These are phyloP conservation scores for Hydrophis major DNA, from an alignment of 2,797 vertebrate genomes.

Conservation along the genomic window DNA sequence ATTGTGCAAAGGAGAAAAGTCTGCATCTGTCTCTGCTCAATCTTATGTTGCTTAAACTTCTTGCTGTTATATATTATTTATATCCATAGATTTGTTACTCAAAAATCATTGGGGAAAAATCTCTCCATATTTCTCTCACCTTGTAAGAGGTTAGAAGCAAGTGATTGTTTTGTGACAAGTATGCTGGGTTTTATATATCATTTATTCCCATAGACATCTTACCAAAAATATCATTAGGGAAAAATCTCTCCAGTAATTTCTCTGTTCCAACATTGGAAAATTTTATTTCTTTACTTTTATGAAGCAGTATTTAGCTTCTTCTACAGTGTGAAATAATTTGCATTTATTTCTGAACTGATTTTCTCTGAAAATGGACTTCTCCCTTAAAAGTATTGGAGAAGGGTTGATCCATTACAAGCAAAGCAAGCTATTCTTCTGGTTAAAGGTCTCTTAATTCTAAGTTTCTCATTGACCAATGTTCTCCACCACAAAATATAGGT, in stretches of 20 bases:
- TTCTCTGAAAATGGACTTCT: not conserved
- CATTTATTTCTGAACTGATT: too few relatives aligned
- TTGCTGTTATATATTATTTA: not conserved
- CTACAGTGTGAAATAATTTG: too few relatives aligned
- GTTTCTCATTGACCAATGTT: not conserved
- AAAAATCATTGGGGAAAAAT: not conserved
- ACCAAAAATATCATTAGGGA: not conserved
- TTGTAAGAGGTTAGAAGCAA: not conserved
- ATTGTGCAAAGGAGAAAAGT: too few relatives aligned
- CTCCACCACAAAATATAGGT: not conserved
- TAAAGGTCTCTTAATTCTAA: too few relatives aligned
- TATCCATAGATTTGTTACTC: not conserved
- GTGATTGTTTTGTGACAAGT: not conserved
- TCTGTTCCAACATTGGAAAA: not conserved
- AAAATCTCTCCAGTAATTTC: not conserved
- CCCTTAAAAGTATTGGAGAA: not conserved
- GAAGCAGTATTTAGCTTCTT: not conserved
- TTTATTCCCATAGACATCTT: not conserved
- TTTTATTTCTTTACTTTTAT: too few relatives aligned
- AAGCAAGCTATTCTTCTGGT: not conserved
- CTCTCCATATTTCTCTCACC: not conserved
- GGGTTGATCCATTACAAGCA: not conserved
- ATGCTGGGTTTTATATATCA: not conserved
- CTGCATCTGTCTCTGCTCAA: too few relatives aligned
- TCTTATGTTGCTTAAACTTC: not conserved